Base-by-base conservation (phyloP, 2,797 vertebrate species). In the Cichlasoma orientale region DNA sequence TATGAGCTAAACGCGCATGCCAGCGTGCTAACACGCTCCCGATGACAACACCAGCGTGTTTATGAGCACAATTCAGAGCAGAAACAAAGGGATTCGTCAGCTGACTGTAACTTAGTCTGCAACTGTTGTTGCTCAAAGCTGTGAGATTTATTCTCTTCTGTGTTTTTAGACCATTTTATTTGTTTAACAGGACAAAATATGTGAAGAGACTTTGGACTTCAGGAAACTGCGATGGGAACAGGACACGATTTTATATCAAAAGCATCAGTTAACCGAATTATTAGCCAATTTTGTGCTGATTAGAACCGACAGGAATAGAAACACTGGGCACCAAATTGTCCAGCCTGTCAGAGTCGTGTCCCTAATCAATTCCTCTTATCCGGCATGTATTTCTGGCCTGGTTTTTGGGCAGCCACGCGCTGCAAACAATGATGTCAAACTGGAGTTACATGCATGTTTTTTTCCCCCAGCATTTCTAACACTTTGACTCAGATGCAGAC, bases 1-100 rank as follows among this genome's bases (percentile, higher is more conserved):
- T 63, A 3, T 41, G 59, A 44, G 0, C 36, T 44, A 44, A 66
- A 63, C 25, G 59, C 23, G 27, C 21, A 47, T 16, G 36, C 27
- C 9, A 18, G 21, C 19, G 18, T 7, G 41, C 41, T 47, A 27
- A 66, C 4, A 66, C 27, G 8, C 38, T 18, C 3, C 10, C 21
- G 44, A 27, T 4, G 4, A 11, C 52, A 53, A 21, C 38, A 66
- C 21, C 11, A 44, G 44, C 9, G 21, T 29, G 23, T 66, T 66
- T 66, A 12, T 12, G 61, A 47, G 41, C 29, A 29, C 47, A 19
- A 19, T 19, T 25, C 38, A 19, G 61, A 41, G 6, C 3, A 19
- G 10, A 68, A 13, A 68, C 2, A 47, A 47, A 50, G 1, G 0
- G 0, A 68, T 68, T 29, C 4, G 16, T 68, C 3, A 16, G 2